Conservation (phyloP, 2,888 invertebrate species). For the Enoplolaimus lenunculus region DNA sequence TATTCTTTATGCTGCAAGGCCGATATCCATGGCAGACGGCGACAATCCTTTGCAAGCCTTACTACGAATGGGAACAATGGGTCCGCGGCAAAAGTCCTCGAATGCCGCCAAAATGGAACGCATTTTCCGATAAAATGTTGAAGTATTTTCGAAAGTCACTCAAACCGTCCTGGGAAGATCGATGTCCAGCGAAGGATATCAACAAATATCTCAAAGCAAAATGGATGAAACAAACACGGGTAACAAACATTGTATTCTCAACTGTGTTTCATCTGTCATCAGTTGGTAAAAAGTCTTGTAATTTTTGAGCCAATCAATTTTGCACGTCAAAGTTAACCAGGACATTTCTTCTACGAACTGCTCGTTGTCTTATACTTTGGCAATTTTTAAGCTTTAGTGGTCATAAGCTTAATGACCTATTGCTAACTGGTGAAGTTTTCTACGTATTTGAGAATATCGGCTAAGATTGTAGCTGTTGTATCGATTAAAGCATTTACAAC, state of each 20-base stretch:
- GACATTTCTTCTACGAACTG: too few relatives aligned
- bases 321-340: too few relatives aligned
- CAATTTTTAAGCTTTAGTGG: too few relatives aligned
- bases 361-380: too few relatives aligned
- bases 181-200: conserved; percentile 50
- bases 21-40: conserved; percentile 90
- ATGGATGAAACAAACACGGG: conserved; percentile 55
- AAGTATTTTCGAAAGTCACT: conserved; percentile 77
- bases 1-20: conserved; percentile 85
- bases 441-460: too few relatives aligned
- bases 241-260: not conserved
- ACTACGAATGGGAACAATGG: conserved; percentile 68
- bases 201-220: conserved; percentile 65
- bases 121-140: conserved; percentile 74
- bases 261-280: not conserved
- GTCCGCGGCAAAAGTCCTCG: conserved; percentile 42
- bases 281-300: too few relatives aligned
- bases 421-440: too few relatives aligned
- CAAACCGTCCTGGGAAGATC: conserved; percentile 64
- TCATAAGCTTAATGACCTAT: too few relatives aligned
- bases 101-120: conserved; percentile 51
- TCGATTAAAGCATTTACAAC: too few relatives aligned
- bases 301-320: too few relatives aligned
- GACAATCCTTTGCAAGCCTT: conserved; percentile 69
- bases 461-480: too few relatives aligned